Evolutionary conservation across 2,113 vertebrate species (phyloP), one percentile per base, ranked within the genome.

Genomic region (Camelus bactrianus): DNA sequence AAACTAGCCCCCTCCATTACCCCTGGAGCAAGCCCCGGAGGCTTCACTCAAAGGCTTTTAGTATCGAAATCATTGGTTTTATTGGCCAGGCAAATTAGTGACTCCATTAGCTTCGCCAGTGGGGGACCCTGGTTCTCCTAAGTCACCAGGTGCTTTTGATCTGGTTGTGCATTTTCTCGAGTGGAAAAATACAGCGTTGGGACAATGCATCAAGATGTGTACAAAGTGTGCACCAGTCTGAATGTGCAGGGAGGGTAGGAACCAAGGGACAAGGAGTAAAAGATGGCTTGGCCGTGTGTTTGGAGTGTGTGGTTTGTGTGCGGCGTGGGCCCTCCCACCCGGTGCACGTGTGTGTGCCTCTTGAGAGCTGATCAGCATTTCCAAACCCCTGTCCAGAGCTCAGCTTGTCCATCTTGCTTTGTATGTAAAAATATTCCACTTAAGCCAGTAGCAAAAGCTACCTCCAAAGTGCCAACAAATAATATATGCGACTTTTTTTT

Each of bases 381-480:
- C 96, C 96, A 98, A 98, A 97, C 94, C 98, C 96, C 98, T 95
- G 96, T 98, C 97, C 97, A 96, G 98, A 98, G 96, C 95, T 97
- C 97, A 97, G 96, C 97, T 96, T 98, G 96, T 97, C 97, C 82
- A 58, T 97, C 98, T 98, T 98, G 98, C 97, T 98, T 98, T 98
- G 95, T 98, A 98, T 98, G 97, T 98, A 98, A 98, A 99, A 98
- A 98, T 98, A 98, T 98, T 98, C 98, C 94, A 97, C 98, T 98
- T 98, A 98, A 98, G 98, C 98, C 98, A 96, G 97, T 98, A 98
- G 98, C 98, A 98, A 98, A 98, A 98, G 98, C 98, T 98, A 98
- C 98, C 96, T 98, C 98, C 98, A 98, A 98, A 98, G 98, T 97
- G 97, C 98, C 98, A 98, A 98, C 98, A 99, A 99, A 99, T 99